A percentile compares a stretch with the other conserved stretches of the same genome.
These are phyloP conservation scores for Kradibia gibbosae DNA, from an alignment of 1,140 invertebrate species.

Conservation along the genomic window DNA sequence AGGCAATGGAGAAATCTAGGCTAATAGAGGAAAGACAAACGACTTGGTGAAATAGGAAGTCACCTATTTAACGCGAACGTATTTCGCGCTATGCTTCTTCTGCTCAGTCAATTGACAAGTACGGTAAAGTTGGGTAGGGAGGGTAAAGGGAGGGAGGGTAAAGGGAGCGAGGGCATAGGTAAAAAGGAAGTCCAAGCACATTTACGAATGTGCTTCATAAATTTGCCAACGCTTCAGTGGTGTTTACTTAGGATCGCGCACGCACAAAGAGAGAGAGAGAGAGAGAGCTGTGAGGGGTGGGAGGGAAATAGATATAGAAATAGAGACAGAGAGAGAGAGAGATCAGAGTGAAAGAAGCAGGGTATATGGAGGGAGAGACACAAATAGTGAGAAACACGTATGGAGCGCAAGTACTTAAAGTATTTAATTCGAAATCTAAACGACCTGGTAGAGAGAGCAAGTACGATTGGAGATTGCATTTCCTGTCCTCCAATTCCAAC, in stretches of 20 bases:
- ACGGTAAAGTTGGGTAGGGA: neutral
- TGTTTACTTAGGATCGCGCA: neutral
- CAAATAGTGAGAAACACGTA: neutral
- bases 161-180: neutral
- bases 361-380: neutral
- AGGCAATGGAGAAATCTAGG: constrained; percentile 43
- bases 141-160: neutral
- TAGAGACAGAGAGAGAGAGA: constrained; percentile 7
- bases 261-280: neutral
- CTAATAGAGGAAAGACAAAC: constrained; percentile 49
- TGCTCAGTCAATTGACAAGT: neutral
- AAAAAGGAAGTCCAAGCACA: neutral
- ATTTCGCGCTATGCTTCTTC: constrained; percentile 2
- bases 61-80: constrained; percentile 28
- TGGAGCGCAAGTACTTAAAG: neutral
- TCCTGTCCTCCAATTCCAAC: neutral
- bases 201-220: constrained; percentile 11
- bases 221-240: constrained; percentile 9
- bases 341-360: neutral
- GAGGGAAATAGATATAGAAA: neutral
- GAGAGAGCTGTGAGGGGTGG: neutral
- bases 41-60: constrained; percentile 48
- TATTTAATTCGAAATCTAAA: constrained; percentile 31
- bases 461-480: constrained; percentile 32
- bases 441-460: constrained; percentile 10